Base-by-base conservation (phyloP, 1,140 invertebrate genomes). In the Venturia canescens region DNA sequence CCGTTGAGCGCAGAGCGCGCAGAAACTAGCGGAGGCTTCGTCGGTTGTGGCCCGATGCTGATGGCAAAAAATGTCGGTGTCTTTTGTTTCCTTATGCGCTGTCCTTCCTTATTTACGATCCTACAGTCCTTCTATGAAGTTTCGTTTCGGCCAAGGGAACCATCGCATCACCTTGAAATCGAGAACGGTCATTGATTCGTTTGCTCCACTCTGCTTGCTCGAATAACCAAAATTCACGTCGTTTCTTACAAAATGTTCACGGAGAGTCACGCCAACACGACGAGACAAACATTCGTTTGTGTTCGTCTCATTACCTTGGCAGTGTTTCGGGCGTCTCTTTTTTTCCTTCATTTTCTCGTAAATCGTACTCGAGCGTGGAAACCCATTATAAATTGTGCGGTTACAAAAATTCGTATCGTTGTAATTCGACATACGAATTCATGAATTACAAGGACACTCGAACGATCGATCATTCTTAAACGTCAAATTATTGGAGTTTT, bases 41-140 rank as follows among this genome's bases (percentile, higher is more conserved):
- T 29, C 27, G 60, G 23, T 13, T 63, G 21, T 63, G 38, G 7
- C 21, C 23, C 11, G 26, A 69, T 29, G 29, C 27, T 31, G 66
- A 31, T 29, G 29, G 66, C 66, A 69, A 69, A 69, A 69, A 69
- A 69, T 29, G 66, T 69, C 66, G 27, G 66, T 69, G 66, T 69
- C 66, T 18, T 69, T 69, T 69, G 26, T 31, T 31, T 69, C 29
- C 29, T 69, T 69, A 9, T 31, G 26, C 27, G n/a, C 29, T 31
- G 66, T 31, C 66, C 66, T 31, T 69, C 66, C 16, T 31, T 69
- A 31, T 69, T 69, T 63, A 63, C 60, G 60, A 26, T 63, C 60
- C 66, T 31, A 69, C 66, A 21, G 29, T 31, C 66, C 66, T 31
- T 69, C 66, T 18, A 69, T 69, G 26, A 69, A 69, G 66, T 31